Evolutionary conservation across 1,140 invertebrate species (phyloP).

Genomic region (Theocolax elegans): DNA sequence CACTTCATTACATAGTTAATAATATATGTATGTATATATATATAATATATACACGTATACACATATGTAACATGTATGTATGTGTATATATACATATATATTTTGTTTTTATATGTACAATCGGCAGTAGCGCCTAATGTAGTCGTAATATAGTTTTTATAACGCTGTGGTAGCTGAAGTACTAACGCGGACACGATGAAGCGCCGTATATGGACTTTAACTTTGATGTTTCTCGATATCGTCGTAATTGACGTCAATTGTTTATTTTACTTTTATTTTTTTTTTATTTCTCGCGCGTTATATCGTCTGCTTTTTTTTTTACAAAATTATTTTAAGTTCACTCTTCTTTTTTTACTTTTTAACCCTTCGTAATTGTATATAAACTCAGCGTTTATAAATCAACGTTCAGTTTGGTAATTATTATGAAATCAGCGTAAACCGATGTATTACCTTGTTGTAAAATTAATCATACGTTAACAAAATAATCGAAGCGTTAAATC

Average conservation of each 20-base stretch:
- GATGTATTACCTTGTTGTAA: too few relatives aligned
- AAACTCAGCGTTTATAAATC: too few relatives aligned
- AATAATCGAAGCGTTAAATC: too few relatives aligned
- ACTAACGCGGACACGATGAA: conserved; percentile 42
- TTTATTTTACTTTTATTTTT: too few relatives aligned
- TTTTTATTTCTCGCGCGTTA: conserved; percentile 5
- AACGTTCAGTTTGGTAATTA: too few relatives aligned
- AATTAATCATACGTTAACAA: too few relatives aligned
- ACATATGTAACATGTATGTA: too few relatives aligned
- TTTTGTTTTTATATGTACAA: conserved; percentile 54
- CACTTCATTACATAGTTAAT: conserved; percentile 64
- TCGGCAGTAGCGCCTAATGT: conserved; percentile 50
- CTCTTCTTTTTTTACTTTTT: too few relatives aligned
- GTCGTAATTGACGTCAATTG: conserved; percentile 48
- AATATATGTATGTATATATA: conserved; percentile 55
- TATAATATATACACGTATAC: too few relatives aligned
- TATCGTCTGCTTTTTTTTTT: conserved; percentile 9
- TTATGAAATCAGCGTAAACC: too few relatives aligned
- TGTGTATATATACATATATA: conserved; percentile 41
- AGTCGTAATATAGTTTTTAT: conserved; percentile 44
- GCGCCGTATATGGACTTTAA: not conserved
- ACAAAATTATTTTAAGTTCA: too few relatives aligned
- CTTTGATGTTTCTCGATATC: conserved; percentile 28
- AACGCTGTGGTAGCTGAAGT: conserved; percentile 53
- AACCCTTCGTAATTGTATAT: too few relatives aligned